A percentile compares a stretch with the other conserved stretches of the same genome.
phyloP scores from a whole-genome alignment of 2,797 vertebrate genomes.

The Acipenser transmontanus region DNA sequence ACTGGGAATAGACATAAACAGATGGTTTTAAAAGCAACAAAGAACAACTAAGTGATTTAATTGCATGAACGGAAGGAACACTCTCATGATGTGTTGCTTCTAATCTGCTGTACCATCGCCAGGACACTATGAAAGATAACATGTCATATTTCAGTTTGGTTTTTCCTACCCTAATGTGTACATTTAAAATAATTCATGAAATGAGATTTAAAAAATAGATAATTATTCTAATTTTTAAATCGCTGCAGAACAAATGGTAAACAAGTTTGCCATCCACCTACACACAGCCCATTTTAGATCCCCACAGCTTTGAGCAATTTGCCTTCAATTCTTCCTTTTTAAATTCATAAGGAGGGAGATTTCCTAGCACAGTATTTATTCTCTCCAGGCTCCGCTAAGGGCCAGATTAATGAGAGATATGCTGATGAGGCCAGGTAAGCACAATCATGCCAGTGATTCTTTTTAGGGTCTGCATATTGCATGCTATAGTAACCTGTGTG shows the following conservation, averaged over 20 bases:
- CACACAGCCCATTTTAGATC: constrained; percentile 11
- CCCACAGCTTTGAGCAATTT: constrained; percentile 11
- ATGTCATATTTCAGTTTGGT: neutral
- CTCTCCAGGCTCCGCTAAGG: neutral
- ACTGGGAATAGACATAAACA: too few species aligned
- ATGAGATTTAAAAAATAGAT: constrained; percentile 17
- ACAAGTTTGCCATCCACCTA: neutral
- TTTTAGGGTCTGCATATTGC: too few species aligned
- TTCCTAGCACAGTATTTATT: neutral
- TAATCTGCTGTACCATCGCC: neutral
- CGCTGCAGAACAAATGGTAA: constrained; percentile 11
- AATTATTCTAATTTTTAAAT: constrained; percentile 15
- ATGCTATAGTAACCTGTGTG: too few species aligned
- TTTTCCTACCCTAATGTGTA: neutral
- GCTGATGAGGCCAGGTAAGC: too few species aligned
- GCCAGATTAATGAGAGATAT: neutral
- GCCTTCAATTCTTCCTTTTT: constrained; percentile 14
- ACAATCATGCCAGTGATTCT: too few species aligned
- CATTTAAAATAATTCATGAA: neutral
- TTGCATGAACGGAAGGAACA: too few species aligned
- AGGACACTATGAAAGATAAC: neutral
- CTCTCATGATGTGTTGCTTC: too few species aligned
- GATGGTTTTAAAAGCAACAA: too few species aligned
- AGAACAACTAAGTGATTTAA: too few species aligned
- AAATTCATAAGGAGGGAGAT: constrained; percentile 4